These are phyloP conservation scores for Cromileptes altivelis DNA, from an alignment of 2,113 vertebrate genomes.

Conservation along the genomic window DNA sequence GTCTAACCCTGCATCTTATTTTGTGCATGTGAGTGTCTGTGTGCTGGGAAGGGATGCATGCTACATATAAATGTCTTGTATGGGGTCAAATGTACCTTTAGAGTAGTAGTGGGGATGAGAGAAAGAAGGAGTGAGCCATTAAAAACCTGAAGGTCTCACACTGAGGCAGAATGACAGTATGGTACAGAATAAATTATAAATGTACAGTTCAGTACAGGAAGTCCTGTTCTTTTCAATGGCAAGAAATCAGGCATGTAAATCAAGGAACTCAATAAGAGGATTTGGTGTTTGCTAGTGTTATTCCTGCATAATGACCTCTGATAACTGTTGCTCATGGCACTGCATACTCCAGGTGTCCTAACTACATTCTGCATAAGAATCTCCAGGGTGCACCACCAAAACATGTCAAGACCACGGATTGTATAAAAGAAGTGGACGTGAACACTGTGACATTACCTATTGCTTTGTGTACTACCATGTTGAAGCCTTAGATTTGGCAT, in stretches of 20 bases:
- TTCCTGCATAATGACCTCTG: neutral
- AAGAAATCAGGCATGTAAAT: neutral
- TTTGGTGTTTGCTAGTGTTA: neutral
- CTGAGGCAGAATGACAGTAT: neutral
- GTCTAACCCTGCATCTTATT: slow-evolving; percentile 36
- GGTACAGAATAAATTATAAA: neutral
- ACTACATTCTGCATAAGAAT: neutral
- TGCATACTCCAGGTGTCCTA: neutral
- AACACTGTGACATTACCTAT: no score
- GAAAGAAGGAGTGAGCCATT: neutral
- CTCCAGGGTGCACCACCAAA: neutral
- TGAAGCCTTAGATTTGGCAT: no score
- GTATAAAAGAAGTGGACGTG: no score
- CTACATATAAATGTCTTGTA: neutral
- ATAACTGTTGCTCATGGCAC: neutral
- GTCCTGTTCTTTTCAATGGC: neutral
- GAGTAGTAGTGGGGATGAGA: neutral
- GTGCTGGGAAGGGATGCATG: neutral
- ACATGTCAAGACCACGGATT: neutral
- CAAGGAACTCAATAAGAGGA: neutral
- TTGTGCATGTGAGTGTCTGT: slow-evolving; percentile 22
- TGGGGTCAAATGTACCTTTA: neutral
- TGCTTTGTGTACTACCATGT: no score
- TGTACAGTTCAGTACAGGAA: neutral
- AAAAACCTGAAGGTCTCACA: neutral